Base-by-base conservation (phyloP, 2,797 vertebrate genomes). In the Pangasius mekongensis region DNA sequence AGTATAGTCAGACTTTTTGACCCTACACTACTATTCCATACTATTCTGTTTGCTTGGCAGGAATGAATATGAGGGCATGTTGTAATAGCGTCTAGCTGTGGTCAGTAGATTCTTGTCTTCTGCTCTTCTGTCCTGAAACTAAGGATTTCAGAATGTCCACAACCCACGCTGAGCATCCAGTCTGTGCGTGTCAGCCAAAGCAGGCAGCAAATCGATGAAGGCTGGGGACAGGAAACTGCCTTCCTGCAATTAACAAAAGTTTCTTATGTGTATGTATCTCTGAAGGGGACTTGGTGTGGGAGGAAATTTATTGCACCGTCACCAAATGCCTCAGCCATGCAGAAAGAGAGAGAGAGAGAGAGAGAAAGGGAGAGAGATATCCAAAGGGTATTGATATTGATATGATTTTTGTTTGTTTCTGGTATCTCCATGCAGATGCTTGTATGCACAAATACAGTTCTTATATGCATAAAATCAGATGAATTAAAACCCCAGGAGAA, bases 181-280 rank as follows among this genome's bases (percentile, higher is more conserved):
- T 22, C 30, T 67, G 76, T 77, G 85, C 9, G 18, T 43, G 66
- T 66, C 80, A 89, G 86, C 73, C 87, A 43, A 71, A 83, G 86
- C 78, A 86, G 86, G 84, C 73, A 89, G 88, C 87, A 88, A 90
- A 91, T 91, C 91, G 80, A 90, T 91, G 84, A 60, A 66, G 67
- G 84, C 80, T 77, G 82, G 88, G 74, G 89, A 86, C 86, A 85
- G 84, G 73, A 82, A 81, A 74, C 89, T 89, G 89, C 84, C 73
- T 49, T 86, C 88, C 84, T 33, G 39, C 91, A 90, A 90, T 91
- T 90, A 90, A 86, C 83, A 81, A 84, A 84, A 69, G 84, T 91
- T 91, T 89, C 87, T 89, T 86, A 90, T 90, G 89, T 49, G 73
- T 84, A 89, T 86, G 83, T 83, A 87, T 87, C 86, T 87, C 85